Conservation (phyloP, 1,140 invertebrate species). For the Brachionus koreanus region DNA sequence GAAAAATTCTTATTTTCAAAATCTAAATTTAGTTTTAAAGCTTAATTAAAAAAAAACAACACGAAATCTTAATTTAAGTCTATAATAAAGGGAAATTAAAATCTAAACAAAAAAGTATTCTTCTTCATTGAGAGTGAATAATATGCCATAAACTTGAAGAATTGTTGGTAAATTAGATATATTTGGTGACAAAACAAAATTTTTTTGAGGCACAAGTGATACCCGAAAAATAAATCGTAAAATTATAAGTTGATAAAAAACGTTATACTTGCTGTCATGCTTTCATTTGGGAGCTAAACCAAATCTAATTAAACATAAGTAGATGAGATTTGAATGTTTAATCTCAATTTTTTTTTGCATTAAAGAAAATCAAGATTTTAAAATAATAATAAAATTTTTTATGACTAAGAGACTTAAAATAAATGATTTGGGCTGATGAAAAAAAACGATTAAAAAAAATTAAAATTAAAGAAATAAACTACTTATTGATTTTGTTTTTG, state of each 20-base stretch:
- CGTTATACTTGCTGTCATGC: not conserved
- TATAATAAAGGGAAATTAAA: not conserved
- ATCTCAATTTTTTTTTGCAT: not conserved
- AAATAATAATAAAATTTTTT: not conserved
- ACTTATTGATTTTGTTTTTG: not conserved
- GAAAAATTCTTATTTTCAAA: not conserved
- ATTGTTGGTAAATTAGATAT: not conserved
- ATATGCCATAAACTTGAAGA: not conserved
- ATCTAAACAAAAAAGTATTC: not conserved
- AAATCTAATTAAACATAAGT: not conserved
- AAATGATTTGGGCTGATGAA: not conserved
- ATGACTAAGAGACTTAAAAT: not conserved
- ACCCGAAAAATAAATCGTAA: not conserved
- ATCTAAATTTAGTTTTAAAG: not conserved
- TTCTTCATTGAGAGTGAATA: not conserved
- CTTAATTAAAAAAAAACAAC: not conserved
- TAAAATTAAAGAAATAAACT: not conserved
- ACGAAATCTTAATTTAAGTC: not conserved
- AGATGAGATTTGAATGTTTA: not conserved
- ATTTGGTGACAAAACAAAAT: not conserved
- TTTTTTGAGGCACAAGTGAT: not conserved
- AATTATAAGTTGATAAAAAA: not conserved
- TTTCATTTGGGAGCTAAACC: not conserved
- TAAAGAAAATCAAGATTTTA: not conserved
- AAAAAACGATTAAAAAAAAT: not conserved